Conservation (phyloP, 2,113 vertebrate genomes). For the Oenanthe oenanthe region DNA sequence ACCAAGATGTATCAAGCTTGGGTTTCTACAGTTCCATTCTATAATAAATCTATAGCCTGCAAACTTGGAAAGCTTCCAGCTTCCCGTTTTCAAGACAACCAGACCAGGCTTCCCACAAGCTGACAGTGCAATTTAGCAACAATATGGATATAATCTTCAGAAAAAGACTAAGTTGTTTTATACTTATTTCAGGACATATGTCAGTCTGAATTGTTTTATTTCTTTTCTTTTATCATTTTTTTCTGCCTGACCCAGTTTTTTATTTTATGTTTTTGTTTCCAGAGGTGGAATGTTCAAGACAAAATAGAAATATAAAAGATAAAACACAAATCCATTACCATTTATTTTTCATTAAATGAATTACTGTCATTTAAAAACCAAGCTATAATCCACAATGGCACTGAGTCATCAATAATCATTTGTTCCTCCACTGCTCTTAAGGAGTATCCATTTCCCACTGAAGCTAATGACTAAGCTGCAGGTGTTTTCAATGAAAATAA, state of each 20-base stretch:
- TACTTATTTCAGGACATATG: not conserved
- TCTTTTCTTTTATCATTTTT: not conserved
- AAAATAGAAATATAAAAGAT: not conserved
- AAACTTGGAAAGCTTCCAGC: not conserved
- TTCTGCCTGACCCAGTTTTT: not conserved
- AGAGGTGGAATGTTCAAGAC: not conserved
- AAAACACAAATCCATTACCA: not conserved
- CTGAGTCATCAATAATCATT: not conserved
- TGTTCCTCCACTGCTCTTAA: not conserved
- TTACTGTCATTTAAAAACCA: not conserved
- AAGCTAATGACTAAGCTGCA: not conserved
- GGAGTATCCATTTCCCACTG: not conserved
- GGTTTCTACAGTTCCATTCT: not conserved
- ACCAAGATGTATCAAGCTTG: not conserved
- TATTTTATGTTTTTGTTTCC: not conserved
- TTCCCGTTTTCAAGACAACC: not conserved
- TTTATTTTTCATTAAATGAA: not conserved
- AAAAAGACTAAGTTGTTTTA: not conserved
- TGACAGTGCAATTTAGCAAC: not conserved
- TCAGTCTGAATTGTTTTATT: not conserved
- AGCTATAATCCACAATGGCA: not conserved
- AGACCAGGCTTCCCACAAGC: not conserved
- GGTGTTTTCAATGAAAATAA: not conserved
- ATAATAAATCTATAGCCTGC: not conserved
- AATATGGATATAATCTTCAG: not conserved